Base-by-base conservation (phyloP, 2,113 vertebrate genomes). In the Thunnus maccoyii region DNA sequence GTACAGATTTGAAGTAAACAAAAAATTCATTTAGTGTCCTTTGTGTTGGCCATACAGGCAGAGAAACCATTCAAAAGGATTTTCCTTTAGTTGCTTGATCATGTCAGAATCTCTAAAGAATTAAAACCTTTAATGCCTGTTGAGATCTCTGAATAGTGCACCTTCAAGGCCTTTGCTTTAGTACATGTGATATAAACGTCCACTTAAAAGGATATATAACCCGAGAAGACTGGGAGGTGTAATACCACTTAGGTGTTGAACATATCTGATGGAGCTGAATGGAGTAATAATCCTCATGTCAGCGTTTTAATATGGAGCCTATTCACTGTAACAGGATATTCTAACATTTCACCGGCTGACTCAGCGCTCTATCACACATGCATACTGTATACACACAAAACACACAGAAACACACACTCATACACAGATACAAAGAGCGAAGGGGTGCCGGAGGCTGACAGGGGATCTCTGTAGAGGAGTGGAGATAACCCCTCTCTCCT, bases 231-330 rank as follows among this genome's bases (percentile, higher is more conserved):
- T 20, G 55, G n/a, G 55, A 64, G 73, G 63, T 83, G 90, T 85
- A 78, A 72, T 81, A 88, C 46, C 77, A 76, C 76, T 81, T 69
- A 72, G 78, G 56, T 71, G 73, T 75, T 84, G 69, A 86, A 84
- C 77, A 83, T 90, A 84, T 88, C 87, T 87, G 84, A 88, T 85
- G 76, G 72, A 73, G 61, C 67, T 81, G 76, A 90, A 90, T 71
- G 78, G 64, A 65, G 83, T 69, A 82, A 86, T 91, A 86, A 90
- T 88, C 83, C 75, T 69, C 70, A 63, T 84, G 84, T 89, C 88
- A 90, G 91, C 84, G 1, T 88, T 87, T 91, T 85, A 88, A 90
- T 80, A 72, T 54, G 74, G 71, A 22, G 51, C 76, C 84, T 61
- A 79, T 86, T 83, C 63, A 54, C 62, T 71, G 66, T 32, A 79